phyloP scores from a whole-genome alignment of 2,888 invertebrate genomes.

The Holacanthella duospinosa region DNA sequence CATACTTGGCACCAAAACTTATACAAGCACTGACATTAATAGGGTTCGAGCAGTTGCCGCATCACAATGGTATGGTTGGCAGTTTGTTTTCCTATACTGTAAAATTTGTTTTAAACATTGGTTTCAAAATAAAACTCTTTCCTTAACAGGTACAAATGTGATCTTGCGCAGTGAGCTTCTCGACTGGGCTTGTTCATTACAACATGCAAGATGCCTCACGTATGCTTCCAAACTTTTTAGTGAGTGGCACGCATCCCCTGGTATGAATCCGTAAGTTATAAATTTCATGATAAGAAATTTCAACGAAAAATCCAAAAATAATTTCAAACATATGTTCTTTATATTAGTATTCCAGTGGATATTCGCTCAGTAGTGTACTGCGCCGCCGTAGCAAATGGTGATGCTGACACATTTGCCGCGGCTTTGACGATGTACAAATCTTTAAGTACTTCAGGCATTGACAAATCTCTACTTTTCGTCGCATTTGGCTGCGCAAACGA shows the following conservation, averaged over 20 bases:
- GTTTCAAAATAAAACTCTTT: too few relatives aligned
- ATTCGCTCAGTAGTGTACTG: neutral
- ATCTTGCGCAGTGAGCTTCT: constrained; percentile 17
- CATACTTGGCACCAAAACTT: too few relatives aligned
- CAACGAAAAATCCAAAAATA: too few relatives aligned
- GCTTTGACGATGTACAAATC: neutral
- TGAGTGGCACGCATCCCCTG: constrained; percentile 15
- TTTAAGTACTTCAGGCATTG: neutral
- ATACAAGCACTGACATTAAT: too few relatives aligned
- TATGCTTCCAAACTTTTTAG: constrained; percentile 16
- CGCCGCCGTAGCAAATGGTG: neutral
- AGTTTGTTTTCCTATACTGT: too few relatives aligned
- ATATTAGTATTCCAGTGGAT: constrained; percentile 5
- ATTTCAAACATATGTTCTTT: too few relatives aligned
- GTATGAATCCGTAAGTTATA: neutral
- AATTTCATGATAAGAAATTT: too few relatives aligned
- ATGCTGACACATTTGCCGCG: neutral
- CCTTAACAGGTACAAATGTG: neutral
- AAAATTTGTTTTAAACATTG: too few relatives aligned
- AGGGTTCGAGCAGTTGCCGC: too few relatives aligned
- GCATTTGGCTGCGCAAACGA: neutral
- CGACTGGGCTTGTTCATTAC: constrained; percentile 24
- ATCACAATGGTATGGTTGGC: too few relatives aligned
- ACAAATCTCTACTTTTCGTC: neutral
- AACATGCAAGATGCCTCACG: constrained; percentile 7